Conservation (phyloP, 2,888 invertebrate genomes). For the Parnassius orleans region DNA sequence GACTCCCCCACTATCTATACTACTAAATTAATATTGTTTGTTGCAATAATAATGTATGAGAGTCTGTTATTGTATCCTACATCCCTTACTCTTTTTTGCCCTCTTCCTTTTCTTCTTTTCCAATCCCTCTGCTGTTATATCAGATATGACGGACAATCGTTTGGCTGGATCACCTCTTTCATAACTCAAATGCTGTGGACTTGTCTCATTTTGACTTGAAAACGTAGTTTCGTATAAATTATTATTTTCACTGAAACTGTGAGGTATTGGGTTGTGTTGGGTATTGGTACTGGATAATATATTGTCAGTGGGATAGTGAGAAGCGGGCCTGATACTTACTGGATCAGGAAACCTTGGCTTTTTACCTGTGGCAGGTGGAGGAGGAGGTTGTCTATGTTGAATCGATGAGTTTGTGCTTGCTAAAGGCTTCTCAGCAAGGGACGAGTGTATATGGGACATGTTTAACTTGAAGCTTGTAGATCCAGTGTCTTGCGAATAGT, state of each 20-base stretch:
- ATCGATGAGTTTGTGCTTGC: conserved; percentile 43
- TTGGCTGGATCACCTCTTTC: conserved; percentile 57
- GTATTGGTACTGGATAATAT: conserved; percentile 41
- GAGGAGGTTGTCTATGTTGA: conserved; percentile 69
- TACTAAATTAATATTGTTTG: background rate
- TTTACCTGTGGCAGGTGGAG: conserved; percentile 60
- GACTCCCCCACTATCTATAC: too few species aligned
- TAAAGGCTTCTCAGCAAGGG: conserved; percentile 43
- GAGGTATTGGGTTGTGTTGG: conserved; percentile 48
- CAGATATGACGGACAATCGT: conserved; percentile 70
- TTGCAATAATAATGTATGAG: background rate
- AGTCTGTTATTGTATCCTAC: conserved; percentile 64
- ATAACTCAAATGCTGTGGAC: conserved; percentile 35
- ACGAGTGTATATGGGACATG: conserved; percentile 51
- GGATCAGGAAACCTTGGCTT: conserved; percentile 76
- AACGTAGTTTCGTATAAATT: conserved; percentile 66
- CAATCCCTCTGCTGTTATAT: conserved; percentile 69
- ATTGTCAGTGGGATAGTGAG: conserved; percentile 67
- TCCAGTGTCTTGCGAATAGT: conserved; percentile 54
- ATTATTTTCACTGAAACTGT: conserved; percentile 71
- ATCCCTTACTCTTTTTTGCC: conserved; percentile 69
- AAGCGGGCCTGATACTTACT: conserved; percentile 71
- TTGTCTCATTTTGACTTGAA: conserved; percentile 48
- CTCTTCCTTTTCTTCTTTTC: conserved; percentile 71
- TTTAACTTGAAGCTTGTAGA: conserved; percentile 48